A percentile compares a stretch with the other conserved stretches of the same genome.
Conservation (phyloP, 1,140 invertebrate species). For the Cyphomyrmex costatus region DNA sequence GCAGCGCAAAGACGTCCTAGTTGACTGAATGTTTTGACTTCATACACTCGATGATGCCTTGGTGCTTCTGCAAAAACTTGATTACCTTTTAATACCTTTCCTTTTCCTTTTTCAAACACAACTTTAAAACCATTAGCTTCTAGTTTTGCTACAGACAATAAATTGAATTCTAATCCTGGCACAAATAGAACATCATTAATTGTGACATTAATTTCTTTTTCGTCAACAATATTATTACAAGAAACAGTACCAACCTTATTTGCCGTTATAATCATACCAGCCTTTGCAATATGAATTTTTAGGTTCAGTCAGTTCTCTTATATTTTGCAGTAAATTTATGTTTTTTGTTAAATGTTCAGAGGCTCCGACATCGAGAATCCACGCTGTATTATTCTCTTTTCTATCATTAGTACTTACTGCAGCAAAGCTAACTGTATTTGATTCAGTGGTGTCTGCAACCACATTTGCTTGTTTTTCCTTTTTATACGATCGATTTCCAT, state of each 20-base stretch:
- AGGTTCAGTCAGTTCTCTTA: neutral
- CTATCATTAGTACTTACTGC: neutral
- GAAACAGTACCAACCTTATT: neutral
- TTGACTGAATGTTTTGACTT: neutral
- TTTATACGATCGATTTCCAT: neutral
- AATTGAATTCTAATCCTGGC: neutral
- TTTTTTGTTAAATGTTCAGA: neutral
- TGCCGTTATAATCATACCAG: neutral
- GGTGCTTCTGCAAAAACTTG: constrained; percentile 1
- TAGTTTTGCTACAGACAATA: neutral
- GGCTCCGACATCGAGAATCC: neutral
- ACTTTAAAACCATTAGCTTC: neutral
- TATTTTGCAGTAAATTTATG: neutral
- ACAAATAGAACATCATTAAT: neutral
- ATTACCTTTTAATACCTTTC: constrained; percentile 19
- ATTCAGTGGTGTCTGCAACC: neutral
- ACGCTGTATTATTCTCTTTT: neutral
- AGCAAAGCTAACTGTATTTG: neutral
- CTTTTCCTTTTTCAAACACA: constrained; percentile 51
- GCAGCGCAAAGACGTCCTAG: too few relatives aligned
- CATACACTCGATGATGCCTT: neutral
- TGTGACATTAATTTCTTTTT: neutral
- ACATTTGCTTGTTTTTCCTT: neutral
- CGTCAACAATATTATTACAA: neutral
- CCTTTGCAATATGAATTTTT: neutral